Evolutionary conservation across 2,113 vertebrate genomes (phyloP), one percentile per base, ranked within the genome.

Genomic region (Patagioenas fasciata): DNA sequence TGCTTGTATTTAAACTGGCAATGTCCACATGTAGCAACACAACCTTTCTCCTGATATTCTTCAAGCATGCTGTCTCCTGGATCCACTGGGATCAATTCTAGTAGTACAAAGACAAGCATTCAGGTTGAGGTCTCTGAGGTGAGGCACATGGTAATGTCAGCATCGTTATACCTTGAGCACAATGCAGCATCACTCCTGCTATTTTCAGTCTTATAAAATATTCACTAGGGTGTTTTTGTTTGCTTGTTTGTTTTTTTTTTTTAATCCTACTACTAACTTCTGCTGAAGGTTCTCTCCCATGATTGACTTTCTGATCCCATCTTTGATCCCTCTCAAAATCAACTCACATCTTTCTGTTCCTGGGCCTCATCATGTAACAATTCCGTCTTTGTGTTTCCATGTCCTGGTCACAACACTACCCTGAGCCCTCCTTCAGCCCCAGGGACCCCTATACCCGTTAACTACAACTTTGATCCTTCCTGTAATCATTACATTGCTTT

Each of bases 11-110:
- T 81, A 65, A 88, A 64, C 29, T 42, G 28, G 16, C n/a, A 80
- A 28, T 1, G 0, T 44, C 28, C 40, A 61, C 2, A 4, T 5
- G 18, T 65, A 38, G n/a, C 13, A 50, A 34, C 2, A 2, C 50
- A 85, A 83, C 6, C 25, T n/a, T 88, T 50, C 23, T 83, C 26
- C 58, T 18, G 1, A 34, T 34, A 58, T 18, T 47, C 17, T 69
- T 29, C 7, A 2, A 85, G 80, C 28, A 34, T 1, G 1, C 18
- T 36, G 2, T 42, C 28, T 80, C 32, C 32, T 57, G 38, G 32
- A 69, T 54, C 36, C 13, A 28, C 18, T 72, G 42, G 10, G 34
- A 53, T 84, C 48, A 74, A 12, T 84, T 91, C 53, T 20, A 74
- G 24, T 14, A 74, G 8, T 26, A 74, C 29, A 56, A 80, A 80